phyloP scores from a whole-genome alignment of 2,797 vertebrate species.

The Telmatherina bonti region DNA sequence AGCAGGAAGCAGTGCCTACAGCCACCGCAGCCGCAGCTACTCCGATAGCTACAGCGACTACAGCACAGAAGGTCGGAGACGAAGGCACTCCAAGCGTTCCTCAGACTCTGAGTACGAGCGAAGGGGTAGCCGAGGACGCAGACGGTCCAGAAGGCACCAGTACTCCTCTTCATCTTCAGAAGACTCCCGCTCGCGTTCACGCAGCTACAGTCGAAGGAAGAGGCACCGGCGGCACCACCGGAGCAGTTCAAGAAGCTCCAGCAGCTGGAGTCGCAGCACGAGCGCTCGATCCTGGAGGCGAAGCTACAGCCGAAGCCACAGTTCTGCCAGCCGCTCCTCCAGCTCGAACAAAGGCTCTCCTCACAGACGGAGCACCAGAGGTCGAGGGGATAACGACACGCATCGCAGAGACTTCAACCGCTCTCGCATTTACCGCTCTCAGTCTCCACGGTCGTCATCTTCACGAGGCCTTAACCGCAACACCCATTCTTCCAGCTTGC shows the following conservation, averaged over 20 bases:
- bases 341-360: conserved; percentile 84
- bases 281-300: conserved; percentile 93
- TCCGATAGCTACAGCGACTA: conserved; percentile 95
- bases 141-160: conserved; percentile 87
- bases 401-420: conserved; percentile 92
- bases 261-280: conserved; percentile 91
- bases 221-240: conserved; percentile 82
- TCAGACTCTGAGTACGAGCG: conserved; percentile 92
- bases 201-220: conserved; percentile 87
- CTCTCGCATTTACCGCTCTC: conserved; percentile 94
- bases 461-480: conserved; percentile 78
- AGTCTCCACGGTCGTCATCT: conserved; percentile 90
- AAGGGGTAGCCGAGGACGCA: conserved; percentile 81
- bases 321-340: conserved; percentile 91
- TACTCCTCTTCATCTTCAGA: conserved; percentile 90
- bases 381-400: conserved; percentile 87
- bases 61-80: conserved; percentile 85
- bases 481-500: conserved; percentile 68
- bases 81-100: conserved; percentile 88
- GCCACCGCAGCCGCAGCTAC: conserved; percentile 90
- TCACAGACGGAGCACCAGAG: conserved; percentile 75
- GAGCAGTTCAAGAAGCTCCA: conserved; percentile 86
- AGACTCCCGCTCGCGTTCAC: conserved; percentile 92
- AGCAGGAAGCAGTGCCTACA: conserved; percentile 89
- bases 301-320: conserved; percentile 92